phyloP scores from a whole-genome alignment of 2,888 invertebrate species.

The Itoplectis maculator region DNA sequence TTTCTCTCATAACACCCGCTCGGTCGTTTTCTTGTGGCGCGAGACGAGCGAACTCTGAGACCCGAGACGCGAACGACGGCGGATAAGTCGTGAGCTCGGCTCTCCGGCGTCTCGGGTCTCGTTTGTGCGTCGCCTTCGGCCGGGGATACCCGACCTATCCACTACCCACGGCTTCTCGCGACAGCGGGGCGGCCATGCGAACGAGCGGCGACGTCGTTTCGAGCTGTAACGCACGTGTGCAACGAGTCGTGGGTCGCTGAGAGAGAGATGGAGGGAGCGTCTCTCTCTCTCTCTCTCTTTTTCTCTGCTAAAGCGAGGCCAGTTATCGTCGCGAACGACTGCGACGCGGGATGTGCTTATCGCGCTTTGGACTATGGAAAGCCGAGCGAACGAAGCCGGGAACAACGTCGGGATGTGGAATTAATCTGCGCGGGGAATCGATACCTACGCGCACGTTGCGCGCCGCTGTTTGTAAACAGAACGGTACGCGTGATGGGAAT shows the following conservation, averaged over 20 bases:
- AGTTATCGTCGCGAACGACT: not conserved
- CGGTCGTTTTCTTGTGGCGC: too few species aligned
- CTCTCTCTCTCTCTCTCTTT: too few species aligned
- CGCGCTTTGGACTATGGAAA: not conserved
- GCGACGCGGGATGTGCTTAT: not conserved
- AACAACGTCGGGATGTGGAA: not conserved
- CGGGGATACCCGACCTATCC: not conserved
- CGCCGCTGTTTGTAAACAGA: not conserved
- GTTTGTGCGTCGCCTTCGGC: not conserved
- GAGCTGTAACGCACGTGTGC: slow-evolving; percentile 11
- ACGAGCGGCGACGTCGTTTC: too few species aligned
- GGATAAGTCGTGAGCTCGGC: not conserved
- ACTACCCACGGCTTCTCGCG: not conserved
- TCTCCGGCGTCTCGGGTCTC: not conserved
- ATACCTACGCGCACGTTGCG: not conserved
- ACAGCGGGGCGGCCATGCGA: not conserved
- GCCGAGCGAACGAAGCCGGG: too few species aligned
- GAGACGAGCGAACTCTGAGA: not conserved
- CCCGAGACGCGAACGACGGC: not conserved
- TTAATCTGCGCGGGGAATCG: not conserved
- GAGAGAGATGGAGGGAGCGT: too few species aligned
- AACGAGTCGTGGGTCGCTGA: not conserved
- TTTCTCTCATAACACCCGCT: too few species aligned
- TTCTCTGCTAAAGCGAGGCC: too few species aligned
- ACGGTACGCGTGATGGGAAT: not conserved